Evolutionary conservation across 2,113 vertebrate genomes (phyloP), one percentile per base, ranked within the genome.

Genomic region (Dipodomys spectabilis): DNA sequence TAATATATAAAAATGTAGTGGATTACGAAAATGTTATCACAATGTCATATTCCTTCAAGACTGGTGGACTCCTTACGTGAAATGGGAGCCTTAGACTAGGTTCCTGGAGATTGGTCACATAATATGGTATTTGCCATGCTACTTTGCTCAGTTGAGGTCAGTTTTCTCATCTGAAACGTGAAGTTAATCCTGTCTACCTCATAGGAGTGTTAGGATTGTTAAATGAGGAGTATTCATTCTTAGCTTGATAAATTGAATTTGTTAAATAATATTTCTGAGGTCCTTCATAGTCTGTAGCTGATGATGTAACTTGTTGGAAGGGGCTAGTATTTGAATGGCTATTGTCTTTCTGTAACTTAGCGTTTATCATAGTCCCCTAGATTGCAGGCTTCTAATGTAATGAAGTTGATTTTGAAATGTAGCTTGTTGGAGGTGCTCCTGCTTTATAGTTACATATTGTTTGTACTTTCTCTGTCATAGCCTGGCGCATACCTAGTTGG

Each of bases 141-240:
- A 60, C 18, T 90, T 75, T 88, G 64, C 64, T 39, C 39, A 71
- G 23, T 13, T 10, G 60, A 81, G 69, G 28, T 92, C 83, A 32
- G 60, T 88, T 93, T 95, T 96, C 82, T 94, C 71, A 95, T 65
- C 65, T 93, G 53, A 89, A 93, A 92, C 88, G 65, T 68, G 72
- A 65, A 73, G 69, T 94, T 79, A 91, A 87, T 96, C 86, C 30
- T 45, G 25, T 72, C 30, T 82, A 45, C 65, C 25, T 62, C 30
- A 32, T 65, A 10, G 30, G 44, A 80, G 9, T 18, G 44, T 45
- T 28, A 19, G 22, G 69, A 73, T 82, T 65, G 69, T 91, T 93
- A 91, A 87, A 79, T 57, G 30, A 35, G 39, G 69, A 90, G 53
- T 20, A 89, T 64, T 64, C 45, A n/a, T 27, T 64, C 84, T 85